Conservation (phyloP, 1,140 invertebrate species). For the Dufourea novaeangliae region DNA sequence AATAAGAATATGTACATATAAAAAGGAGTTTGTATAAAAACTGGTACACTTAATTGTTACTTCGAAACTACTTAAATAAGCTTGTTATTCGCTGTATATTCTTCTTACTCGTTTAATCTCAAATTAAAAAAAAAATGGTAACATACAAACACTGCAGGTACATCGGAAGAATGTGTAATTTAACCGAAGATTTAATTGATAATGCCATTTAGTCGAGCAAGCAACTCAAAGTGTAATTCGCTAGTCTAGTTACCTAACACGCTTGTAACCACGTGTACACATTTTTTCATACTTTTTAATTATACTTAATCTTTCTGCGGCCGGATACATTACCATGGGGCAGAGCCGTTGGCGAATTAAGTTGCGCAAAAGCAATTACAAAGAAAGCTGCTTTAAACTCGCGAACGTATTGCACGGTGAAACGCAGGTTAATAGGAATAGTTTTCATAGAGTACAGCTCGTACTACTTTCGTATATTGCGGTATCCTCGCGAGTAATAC, state of each 20-base stretch:
- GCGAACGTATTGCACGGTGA: not conserved
- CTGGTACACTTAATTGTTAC: too few species aligned
- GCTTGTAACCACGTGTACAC: not conserved
- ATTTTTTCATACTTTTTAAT: slow-evolving; percentile 14
- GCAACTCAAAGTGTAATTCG: not conserved
- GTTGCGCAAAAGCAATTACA: slow-evolving; percentile 24
- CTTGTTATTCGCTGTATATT: too few species aligned
- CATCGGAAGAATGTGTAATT: not conserved
- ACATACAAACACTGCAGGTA: too few species aligned
- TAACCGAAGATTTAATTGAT: not conserved
- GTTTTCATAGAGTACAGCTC: not conserved
- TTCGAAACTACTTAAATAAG: too few species aligned
- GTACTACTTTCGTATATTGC: not conserved
- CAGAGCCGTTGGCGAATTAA: slow-evolving; percentile 5
- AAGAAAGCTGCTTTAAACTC: slow-evolving; percentile 17
- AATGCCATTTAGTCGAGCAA: not conserved
- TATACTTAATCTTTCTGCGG: slow-evolving; percentile 9
- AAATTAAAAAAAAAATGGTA: too few species aligned
- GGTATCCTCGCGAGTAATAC: not conserved
- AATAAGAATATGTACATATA: too few species aligned
- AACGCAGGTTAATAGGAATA: slow-evolving; percentile 12
- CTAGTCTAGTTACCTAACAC: not conserved
- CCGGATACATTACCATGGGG: not conserved
- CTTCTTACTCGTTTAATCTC: too few species aligned
- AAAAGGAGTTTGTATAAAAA: too few species aligned